phyloP scores from a whole-genome alignment of 2,888 invertebrate genomes.

The Thelaira solivaga region DNA sequence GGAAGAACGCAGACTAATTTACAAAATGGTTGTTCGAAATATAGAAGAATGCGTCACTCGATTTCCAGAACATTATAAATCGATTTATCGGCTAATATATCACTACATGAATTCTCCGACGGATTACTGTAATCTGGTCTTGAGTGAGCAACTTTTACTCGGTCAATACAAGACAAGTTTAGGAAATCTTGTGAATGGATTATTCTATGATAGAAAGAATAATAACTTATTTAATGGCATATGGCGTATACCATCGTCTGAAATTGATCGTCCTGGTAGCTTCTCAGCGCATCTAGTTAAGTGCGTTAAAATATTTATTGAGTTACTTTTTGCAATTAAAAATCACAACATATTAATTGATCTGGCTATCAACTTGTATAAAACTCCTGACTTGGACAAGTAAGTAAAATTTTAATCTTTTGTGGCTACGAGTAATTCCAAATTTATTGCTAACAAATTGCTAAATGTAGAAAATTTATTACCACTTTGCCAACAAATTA shows the following conservation, averaged over 20 bases:
- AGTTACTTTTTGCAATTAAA: constrained; percentile 86
- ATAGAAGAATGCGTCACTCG: constrained; percentile 90
- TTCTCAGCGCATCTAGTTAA: constrained; percentile 94
- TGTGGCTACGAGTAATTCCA: too few species aligned
- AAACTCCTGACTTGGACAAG: constrained; percentile 90
- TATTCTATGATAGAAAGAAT: constrained; percentile 90
- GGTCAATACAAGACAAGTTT: constrained; percentile 83
- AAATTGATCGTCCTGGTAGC: constrained; percentile 94
- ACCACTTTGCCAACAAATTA: too few species aligned
- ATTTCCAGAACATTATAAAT: constrained; percentile 95
- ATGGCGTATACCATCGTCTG: constrained; percentile 92
- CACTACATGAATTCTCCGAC: constrained; percentile 84
- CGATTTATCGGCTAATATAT: constrained; percentile 90
- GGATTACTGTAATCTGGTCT: constrained; percentile 13
- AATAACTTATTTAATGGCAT: constrained; percentile 95
- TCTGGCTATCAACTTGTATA: constrained; percentile 86
- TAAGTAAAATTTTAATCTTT: too few species aligned
- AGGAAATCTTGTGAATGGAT: constrained; percentile 84
- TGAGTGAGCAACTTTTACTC: constrained; percentile 81
- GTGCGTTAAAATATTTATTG: constrained; percentile 88
- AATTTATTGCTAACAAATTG: too few species aligned
- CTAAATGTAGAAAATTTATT: too few species aligned
- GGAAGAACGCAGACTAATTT: constrained; percentile 78
- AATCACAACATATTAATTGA: constrained; percentile 89
- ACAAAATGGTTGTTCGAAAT: constrained; percentile 84